These are phyloP conservation scores for Catocala nupta DNA, from an alignment of 2,888 invertebrate species.

Conservation along the genomic window DNA sequence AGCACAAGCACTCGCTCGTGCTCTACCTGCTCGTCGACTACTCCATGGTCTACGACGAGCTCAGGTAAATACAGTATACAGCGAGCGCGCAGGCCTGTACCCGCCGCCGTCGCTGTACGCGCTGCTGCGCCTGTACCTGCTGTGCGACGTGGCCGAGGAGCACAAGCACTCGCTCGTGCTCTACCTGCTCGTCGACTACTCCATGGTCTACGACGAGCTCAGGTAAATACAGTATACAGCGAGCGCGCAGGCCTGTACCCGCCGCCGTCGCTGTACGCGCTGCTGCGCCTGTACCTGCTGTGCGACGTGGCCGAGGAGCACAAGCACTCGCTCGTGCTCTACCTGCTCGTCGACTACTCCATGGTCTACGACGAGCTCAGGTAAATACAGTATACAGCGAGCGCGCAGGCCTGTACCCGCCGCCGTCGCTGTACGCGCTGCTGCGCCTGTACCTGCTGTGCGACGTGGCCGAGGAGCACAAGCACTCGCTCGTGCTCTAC, in stretches of 20 bases:
- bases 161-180: conserved; percentile 93
- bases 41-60: conserved; percentile 89
- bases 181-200: conserved; percentile 94
- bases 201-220: conserved; percentile 89
- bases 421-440: conserved; percentile 93
- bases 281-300: conserved; percentile 92
- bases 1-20: conserved; percentile 92
- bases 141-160: conserved; percentile 89
- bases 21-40: conserved; percentile 95
- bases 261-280: conserved; percentile 93
- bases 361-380: conserved; percentile 89
- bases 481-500: conserved; percentile 94
- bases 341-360: conserved; percentile 93
- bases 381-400: conserved; percentile 60
- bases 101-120: conserved; percentile 95
- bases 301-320: conserved; percentile 89
- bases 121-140: conserved; percentile 91
- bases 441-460: conserved; percentile 92
- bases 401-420: conserved; percentile 95
- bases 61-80: conserved; percentile 68
- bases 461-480: conserved; percentile 89
- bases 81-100: no score
- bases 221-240: conserved; percentile 65
- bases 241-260: conserved; percentile 95
- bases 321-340: conserved; percentile 94